Percentiles rank a stretch among this genome's conserved stretches.
phyloP scores from a whole-genome alignment of 2,797 vertebrate species.

The Tolypeutes matacus region DNA sequence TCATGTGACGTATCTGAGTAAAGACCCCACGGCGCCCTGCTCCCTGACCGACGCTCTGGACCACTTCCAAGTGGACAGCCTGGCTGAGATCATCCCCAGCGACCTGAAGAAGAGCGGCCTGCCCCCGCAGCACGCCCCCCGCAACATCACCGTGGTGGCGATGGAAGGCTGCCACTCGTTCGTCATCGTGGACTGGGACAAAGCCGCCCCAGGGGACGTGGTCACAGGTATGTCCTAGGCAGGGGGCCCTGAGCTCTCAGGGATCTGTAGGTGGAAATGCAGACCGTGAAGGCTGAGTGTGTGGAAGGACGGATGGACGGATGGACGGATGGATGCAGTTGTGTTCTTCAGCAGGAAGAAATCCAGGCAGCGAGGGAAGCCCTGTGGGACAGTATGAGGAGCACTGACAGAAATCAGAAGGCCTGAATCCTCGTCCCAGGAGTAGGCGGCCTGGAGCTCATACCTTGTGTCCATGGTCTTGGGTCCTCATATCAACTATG shows the following conservation, averaged over 20 bases:
- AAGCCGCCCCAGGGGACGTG: constrained; percentile 93
- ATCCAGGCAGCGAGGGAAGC: neutral
- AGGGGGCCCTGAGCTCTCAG: neutral
- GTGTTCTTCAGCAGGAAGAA: neutral
- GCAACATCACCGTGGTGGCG: constrained; percentile 97
- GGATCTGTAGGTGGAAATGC: neutral
- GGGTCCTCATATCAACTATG: neutral
- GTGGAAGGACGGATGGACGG: neutral
- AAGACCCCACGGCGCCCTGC: constrained; percentile 95
- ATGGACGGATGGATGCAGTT: neutral
- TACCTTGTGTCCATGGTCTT: neutral
- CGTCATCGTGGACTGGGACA: constrained; percentile 97
- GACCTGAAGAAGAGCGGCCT: constrained; percentile 87
- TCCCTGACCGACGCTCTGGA: constrained; percentile 98
- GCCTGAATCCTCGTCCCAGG: neutral
- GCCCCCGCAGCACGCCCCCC: constrained; percentile 92
- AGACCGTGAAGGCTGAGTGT: neutral
- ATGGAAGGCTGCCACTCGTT: constrained; percentile 99
- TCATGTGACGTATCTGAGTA: constrained; percentile 96
- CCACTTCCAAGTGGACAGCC: constrained; percentile 96
- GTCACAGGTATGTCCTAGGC: constrained; percentile 92
- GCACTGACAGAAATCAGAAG: neutral
- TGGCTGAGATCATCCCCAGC: constrained; percentile 93
- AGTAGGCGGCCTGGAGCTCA: neutral
- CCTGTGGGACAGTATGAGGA: neutral